A percentile compares a stretch with the other conserved stretches of the same genome.
These are phyloP conservation scores for Trissonchulus sp. DNA, from an alignment of 2,888 invertebrate genomes.

Conservation along the genomic window DNA sequence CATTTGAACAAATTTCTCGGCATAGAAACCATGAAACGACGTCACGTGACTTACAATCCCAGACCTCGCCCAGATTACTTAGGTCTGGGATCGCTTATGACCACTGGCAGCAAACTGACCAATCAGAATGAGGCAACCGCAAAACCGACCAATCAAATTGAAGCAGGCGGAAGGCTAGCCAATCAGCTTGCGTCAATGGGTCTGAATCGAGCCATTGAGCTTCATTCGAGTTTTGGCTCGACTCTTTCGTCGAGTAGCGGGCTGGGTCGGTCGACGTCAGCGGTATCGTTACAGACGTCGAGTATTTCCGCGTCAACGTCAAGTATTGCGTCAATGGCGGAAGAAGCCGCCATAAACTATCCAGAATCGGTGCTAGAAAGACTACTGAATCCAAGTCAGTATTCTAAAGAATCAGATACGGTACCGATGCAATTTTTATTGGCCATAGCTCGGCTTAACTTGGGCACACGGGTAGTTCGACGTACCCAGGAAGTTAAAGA, in stretches of 20 bases:
- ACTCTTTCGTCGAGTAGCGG: not conserved
- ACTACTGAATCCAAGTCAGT: not conserved
- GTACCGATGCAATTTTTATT: not conserved
- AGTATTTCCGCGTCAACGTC: not conserved
- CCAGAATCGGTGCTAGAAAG: not conserved
- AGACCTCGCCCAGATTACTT: too few species aligned
- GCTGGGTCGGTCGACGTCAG: not conserved
- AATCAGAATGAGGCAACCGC: not conserved
- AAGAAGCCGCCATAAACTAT: too few species aligned
- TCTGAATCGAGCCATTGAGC: not conserved
- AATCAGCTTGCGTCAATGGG: not conserved
- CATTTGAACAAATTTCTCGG: not conserved
- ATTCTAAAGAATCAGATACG: not conserved
- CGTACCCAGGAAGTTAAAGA: not conserved
- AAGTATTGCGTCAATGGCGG: not conserved
- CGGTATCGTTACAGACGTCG: not conserved
- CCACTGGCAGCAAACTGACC: not conserved
- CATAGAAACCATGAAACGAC: not conserved
- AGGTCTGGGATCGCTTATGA: not conserved
- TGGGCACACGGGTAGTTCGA: not conserved
- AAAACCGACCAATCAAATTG: not conserved
- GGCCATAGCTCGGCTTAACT: not conserved
- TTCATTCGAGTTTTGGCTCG: not conserved
- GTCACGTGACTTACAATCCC: not conserved
- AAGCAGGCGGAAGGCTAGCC: not conserved